Evolutionary conservation across 2,113 vertebrate genomes (phyloP).

Genomic region (Neodon shergylaensis): DNA sequence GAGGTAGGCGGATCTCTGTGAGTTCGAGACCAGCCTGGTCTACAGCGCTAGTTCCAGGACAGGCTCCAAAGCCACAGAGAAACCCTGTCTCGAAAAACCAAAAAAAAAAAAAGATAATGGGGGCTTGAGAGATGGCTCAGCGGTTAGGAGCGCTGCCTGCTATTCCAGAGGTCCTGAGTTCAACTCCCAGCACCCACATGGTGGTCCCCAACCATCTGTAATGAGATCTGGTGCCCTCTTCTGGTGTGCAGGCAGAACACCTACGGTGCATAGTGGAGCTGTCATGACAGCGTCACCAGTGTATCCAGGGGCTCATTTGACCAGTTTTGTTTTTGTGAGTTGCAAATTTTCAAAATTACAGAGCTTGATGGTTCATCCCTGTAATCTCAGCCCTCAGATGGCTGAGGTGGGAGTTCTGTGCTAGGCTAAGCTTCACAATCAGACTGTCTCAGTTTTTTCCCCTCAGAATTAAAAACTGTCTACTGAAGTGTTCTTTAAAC

Average conservation of each 20-base stretch:
- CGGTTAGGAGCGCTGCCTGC: no score
- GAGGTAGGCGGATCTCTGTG: not conserved
- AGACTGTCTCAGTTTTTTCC: not conserved
- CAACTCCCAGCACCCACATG: no score
- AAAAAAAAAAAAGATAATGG: not conserved
- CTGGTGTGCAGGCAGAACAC: no score
- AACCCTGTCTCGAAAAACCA: not conserved
- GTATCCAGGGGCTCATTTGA: not conserved
- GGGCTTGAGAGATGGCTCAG: no score
- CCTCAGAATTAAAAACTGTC: not conserved
- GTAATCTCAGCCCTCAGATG: not conserved
- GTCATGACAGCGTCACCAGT: not conserved
- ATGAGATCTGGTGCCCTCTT: no score
- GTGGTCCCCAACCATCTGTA: no score
- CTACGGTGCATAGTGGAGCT: no score
- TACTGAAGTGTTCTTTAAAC: not conserved
- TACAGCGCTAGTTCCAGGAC: not conserved
- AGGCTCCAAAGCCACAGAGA: no score
- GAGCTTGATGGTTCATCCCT: not conserved
- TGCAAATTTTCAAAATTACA: not conserved
- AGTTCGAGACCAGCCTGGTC: not conserved
- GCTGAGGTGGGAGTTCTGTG: not conserved
- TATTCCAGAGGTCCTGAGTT: no score
- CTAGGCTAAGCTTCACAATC: not conserved
- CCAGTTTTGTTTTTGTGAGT: not conserved